These are phyloP conservation scores for Fistularia commersonii DNA, from an alignment of 2,797 vertebrate species.

Conservation along the genomic window DNA sequence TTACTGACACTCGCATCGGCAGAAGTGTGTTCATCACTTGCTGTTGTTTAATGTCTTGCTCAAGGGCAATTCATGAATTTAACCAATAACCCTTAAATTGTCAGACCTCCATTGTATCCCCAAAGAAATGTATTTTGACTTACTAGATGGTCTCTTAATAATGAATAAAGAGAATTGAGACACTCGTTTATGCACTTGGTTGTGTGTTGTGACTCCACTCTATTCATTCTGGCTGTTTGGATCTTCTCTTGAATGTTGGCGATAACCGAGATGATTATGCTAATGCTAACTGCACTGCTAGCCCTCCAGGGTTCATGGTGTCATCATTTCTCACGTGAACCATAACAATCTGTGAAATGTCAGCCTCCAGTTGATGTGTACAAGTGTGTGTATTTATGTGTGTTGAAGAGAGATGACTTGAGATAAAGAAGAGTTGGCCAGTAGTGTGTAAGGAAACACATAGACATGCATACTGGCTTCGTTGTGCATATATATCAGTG, in stretches of 20 bases:
- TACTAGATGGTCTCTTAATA: too few species aligned
- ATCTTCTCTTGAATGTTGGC: constrained; percentile 16
- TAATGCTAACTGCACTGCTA: constrained; percentile 56
- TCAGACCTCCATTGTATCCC: too few species aligned
- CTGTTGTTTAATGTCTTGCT: too few species aligned
- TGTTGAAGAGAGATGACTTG: constrained; percentile 47
- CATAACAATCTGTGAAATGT: constrained; percentile 59
- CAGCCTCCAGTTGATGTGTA: constrained; percentile 34
- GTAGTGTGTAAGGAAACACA: constrained; percentile 34
- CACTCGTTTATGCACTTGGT: not conserved
- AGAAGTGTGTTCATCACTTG: too few species aligned
- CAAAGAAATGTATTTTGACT: too few species aligned
- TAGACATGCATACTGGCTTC: constrained; percentile 7
- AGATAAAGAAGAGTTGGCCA: constrained; percentile 53
- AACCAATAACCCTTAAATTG: too few species aligned
- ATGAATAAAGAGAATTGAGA: too few species aligned
- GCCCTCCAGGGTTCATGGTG: constrained; percentile 50
- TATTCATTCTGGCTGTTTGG: not conserved
- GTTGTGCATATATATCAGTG: too few species aligned
- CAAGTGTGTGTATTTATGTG: constrained; percentile 19
- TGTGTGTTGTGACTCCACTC: not conserved
- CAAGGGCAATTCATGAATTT: too few species aligned
- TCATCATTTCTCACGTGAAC: constrained; percentile 53
- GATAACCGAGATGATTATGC: constrained; percentile 64
- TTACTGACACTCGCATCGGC: too few species aligned